Evolutionary conservation across 2,113 vertebrate species (phyloP), one percentile per base, ranked within the genome.

Genomic region (Capreolus pygargus): DNA sequence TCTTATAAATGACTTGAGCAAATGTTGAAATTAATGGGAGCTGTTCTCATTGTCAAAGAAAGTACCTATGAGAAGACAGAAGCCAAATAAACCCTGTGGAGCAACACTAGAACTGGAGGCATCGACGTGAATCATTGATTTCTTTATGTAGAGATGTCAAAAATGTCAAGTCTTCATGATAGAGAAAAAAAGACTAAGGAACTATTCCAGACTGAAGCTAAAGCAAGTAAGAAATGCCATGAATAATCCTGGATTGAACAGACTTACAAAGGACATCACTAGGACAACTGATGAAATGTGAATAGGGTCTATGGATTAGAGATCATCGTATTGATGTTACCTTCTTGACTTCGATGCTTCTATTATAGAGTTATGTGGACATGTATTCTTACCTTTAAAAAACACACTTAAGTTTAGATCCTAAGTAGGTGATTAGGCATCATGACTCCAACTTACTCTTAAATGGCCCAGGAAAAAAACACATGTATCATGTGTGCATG

Each of bases 221-320:
- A 95, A 45, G 7, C 47, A n/a, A 87, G 30, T 1, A 30, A 94
- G 28, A 58, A 86, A 79, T 52, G 21, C 43, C 54, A 23, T 0
- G 0, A 8, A 14, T 27, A 64, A 93, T 27, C 12, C 17, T 61
- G 23, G 82, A 43, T 4, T 39, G 19, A 11, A 28, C 0, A 92
- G 7, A 57, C 3, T 30, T 60, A n/a, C 1, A 30, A 60, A 96
- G 36, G 93, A 78, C 36, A 55, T 60, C 58, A 43, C 12, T 50
- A 33, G 67, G 16, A 55, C 16, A 64, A 74, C 19, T 7, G 30
- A 60, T 33, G 43, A 82, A 58, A 57, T 16, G 6, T 27, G 21
- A 81, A 54, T 2, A 19, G 54, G 43, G 27, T 45, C 15, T 86
- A 9, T 67, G 47, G 11, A 36, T 13, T 57, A 45, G 81, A 27